A percentile compares a stretch with the other conserved stretches of the same genome.
Evolutionary conservation across 2,797 vertebrate species (phyloP).

Genomic region (Gadopsis marmoratus): DNA sequence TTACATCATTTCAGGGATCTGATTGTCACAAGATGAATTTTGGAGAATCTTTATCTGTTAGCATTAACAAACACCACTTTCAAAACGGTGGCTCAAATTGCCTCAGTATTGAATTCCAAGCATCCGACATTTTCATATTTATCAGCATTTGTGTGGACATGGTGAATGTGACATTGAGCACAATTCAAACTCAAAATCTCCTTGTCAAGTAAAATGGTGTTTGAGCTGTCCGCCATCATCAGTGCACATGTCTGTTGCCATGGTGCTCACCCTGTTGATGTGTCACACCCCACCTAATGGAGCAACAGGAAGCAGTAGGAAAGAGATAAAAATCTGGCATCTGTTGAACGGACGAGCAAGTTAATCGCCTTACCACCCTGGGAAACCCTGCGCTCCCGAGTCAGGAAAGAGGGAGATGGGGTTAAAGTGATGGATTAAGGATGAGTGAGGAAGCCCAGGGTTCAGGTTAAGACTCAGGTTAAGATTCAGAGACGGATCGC

Average conservation of each 20-base stretch:
- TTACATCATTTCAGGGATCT: neutral
- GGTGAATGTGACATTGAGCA: neutral
- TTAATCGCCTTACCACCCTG: conserved; percentile 62
- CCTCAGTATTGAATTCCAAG: neutral
- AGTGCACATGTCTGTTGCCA: conserved; percentile 45
- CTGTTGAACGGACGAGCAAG: conserved; percentile 62
- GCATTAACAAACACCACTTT: neutral
- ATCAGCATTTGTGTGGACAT: neutral
- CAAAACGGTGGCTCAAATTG: neutral
- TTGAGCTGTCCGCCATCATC: conserved; percentile 13
- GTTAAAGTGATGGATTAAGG: conserved; percentile 75
- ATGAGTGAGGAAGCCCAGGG: conserved; percentile 64
- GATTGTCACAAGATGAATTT: neutral
- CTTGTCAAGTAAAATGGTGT: neutral
- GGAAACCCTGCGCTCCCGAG: conserved; percentile 28
- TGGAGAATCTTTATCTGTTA: neutral
- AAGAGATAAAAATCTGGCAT: conserved; percentile 62
- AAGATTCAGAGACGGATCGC: conserved; percentile 59
- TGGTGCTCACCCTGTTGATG: conserved; percentile 35
- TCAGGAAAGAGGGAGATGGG: conserved; percentile 51
- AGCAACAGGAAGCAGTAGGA: conserved; percentile 57
- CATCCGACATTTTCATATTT: neutral
- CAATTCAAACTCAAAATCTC: neutral
- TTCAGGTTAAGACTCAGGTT: conserved; percentile 55
- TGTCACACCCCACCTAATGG: conserved; percentile 51